Evolutionary conservation across 1,140 invertebrate species (phyloP).

Genomic region (Bactericera cockerelli): DNA sequence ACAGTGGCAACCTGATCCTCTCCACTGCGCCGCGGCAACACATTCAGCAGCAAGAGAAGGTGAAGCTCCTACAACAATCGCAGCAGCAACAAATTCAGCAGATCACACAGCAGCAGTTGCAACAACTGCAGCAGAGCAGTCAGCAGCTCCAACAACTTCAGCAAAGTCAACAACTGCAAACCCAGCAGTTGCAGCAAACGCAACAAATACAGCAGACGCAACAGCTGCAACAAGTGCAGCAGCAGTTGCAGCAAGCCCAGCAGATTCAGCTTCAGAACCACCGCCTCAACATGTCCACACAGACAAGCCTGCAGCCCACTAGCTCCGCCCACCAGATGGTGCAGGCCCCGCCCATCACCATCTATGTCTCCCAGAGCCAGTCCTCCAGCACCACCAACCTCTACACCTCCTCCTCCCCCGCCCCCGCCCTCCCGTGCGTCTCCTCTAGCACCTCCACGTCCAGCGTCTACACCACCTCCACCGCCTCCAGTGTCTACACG

Average conservation of each 20-base stretch:
- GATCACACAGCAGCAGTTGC: background rate
- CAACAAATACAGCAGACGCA: constrained; percentile 13
- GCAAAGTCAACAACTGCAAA: constrained; percentile 28
- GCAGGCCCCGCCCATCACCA: background rate
- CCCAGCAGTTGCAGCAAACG: constrained; percentile 33
- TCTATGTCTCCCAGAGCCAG: background rate
- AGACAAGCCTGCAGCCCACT: background rate
- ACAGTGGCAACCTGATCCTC: constrained; percentile 19
- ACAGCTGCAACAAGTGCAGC: no score
- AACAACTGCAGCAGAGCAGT: constrained; percentile 17
- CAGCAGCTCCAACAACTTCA: constrained; percentile 23
- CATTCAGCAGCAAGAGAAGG: constrained; percentile 16
- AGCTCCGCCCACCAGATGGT: background rate
- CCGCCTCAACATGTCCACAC: background rate
- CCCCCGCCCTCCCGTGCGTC: no score
- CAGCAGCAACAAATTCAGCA: constrained; percentile 24
- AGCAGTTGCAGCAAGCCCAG: constrained; percentile 31
- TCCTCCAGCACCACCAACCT: background rate
- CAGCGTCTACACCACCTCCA: background rate
- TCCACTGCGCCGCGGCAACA: constrained; percentile 17
- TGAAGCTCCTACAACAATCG: constrained; percentile 5
- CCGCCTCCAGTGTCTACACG: constrained; percentile 1
- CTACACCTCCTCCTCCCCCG: no score
- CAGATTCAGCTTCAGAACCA: constrained; percentile 12
- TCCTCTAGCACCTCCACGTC: background rate